phyloP scores from a whole-genome alignment of 2,888 invertebrate species.

The Standfussiana lucernea region DNA sequence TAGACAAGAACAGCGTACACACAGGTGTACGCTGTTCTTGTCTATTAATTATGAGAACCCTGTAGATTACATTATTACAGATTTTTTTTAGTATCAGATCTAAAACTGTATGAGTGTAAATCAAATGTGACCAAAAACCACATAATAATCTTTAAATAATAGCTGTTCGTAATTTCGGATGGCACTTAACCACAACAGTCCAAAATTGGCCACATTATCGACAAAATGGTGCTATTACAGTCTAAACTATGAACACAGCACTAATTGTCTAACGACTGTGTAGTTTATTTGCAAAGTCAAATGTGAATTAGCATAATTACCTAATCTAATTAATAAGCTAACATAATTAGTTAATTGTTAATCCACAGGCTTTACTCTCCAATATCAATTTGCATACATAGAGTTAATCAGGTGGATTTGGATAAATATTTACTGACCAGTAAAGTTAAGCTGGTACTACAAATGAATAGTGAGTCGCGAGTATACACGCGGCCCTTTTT shows the following conservation, averaged over 20 bases:
- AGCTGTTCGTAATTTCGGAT: constrained; percentile 19
- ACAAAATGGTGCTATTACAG: constrained; percentile 31
- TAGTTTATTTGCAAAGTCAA: constrained; percentile 45
- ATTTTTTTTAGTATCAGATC: neutral
- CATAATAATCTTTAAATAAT: constrained; percentile 31
- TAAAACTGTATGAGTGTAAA: neutral
- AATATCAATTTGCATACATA: constrained; percentile 17
- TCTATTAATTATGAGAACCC: neutral
- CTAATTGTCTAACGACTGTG: constrained; percentile 45
- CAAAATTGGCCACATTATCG: constrained; percentile 50
- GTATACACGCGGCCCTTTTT: neutral
- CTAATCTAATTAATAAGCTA: constrained; percentile 58
- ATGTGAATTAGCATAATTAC: constrained; percentile 56
- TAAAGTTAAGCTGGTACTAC: neutral
- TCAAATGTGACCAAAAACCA: constrained; percentile 1
- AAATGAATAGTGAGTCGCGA: neutral
- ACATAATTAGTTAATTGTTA: constrained; percentile 60
- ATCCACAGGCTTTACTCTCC: constrained; percentile 9
- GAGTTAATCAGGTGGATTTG: neutral
- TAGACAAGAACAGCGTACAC: no score
- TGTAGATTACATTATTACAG: neutral
- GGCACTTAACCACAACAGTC: constrained; percentile 30
- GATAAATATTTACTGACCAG: neutral
- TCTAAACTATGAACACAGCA: constrained; percentile 1
- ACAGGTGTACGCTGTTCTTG: neutral